A percentile compares a stretch with the other conserved stretches of the same genome.
Conservation (phyloP, 2,113 vertebrate genomes). For the Pterocles burchelli region DNA sequence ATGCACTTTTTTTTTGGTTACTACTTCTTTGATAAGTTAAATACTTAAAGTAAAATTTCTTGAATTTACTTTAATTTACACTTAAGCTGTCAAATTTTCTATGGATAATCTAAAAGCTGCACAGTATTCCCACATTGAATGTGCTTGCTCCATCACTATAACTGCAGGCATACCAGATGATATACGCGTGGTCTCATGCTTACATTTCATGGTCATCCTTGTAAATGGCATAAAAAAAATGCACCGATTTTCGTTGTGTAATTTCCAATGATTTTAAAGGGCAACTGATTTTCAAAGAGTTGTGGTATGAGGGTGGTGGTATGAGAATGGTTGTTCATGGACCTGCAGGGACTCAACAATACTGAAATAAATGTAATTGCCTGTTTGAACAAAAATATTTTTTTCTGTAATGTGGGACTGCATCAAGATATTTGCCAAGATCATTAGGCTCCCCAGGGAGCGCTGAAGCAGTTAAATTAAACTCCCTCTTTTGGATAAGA, state of each 20-base stretch:
- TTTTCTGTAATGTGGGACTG: background rate
- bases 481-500: background rate
- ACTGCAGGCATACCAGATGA: background rate
- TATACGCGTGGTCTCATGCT: background rate
- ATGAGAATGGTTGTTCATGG: background rate
- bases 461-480: background rate
- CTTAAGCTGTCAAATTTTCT: background rate
- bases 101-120: background rate
- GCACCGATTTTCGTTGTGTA: accelerated
- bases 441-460: background rate
- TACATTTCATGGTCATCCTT: background rate
- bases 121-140: background rate
- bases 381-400: background rate
- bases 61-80: background rate
- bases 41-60: background rate
- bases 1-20: background rate
- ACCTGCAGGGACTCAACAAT: background rate
- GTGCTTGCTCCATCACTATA: background rate
- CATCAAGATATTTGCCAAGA: background rate
- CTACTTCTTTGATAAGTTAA: background rate
- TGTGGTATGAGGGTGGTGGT: background rate
- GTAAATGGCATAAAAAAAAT: background rate
- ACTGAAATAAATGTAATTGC: background rate
- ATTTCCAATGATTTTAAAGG: background rate
- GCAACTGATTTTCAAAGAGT: background rate